Conservation (phyloP, 2,888 invertebrate species). For the Imbricaverruca yamaguchii region DNA sequence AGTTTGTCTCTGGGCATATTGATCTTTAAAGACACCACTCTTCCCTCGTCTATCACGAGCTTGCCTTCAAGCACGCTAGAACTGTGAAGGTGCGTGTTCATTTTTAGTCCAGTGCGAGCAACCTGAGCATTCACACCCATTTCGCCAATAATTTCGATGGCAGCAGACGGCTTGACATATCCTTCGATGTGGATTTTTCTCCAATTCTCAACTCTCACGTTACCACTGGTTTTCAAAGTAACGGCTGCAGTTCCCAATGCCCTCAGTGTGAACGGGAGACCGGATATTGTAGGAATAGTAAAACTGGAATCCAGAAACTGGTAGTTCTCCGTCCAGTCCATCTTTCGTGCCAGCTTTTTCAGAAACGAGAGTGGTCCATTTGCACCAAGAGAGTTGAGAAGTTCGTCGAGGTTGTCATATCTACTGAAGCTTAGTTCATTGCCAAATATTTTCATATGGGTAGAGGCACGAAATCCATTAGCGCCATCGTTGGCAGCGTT, state of each 20-base stretch:
- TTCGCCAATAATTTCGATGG: conserved; percentile 70
- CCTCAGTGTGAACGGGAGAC: conserved; percentile 74
- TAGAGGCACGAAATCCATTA: conserved; percentile 44
- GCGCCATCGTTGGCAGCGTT: not conserved
- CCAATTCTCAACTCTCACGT: conserved; percentile 51
- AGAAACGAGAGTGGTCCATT: conserved; percentile 38
- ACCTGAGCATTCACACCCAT: conserved; percentile 78
- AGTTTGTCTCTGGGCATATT: conserved; percentile 74
- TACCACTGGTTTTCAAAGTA: conserved; percentile 72
- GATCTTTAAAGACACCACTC: conserved; percentile 61
- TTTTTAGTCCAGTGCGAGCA: conserved; percentile 69
- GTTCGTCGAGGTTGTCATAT: conserved; percentile 37
- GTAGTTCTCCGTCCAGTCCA: conserved; percentile 72
- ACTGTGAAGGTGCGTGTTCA: conserved; percentile 74
- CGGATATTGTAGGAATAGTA: conserved; percentile 72
- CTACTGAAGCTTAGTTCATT: conserved; percentile 75
- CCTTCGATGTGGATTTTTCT: conserved; percentile 67
- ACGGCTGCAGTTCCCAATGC: conserved; percentile 79
- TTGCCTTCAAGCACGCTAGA: conserved; percentile 70
- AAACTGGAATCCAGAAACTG: conserved; percentile 84
- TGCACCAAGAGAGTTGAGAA: conserved; percentile 34
- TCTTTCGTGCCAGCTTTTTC: conserved; percentile 51
- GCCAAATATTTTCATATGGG: conserved; percentile 73
- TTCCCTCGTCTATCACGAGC: conserved; percentile 59
- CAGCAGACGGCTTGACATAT: conserved; percentile 75